A percentile compares a stretch with the other conserved stretches of the same genome.
Evolutionary conservation across 1,140 invertebrate genomes (phyloP).

Genomic region (Diuraphis noxia): DNA sequence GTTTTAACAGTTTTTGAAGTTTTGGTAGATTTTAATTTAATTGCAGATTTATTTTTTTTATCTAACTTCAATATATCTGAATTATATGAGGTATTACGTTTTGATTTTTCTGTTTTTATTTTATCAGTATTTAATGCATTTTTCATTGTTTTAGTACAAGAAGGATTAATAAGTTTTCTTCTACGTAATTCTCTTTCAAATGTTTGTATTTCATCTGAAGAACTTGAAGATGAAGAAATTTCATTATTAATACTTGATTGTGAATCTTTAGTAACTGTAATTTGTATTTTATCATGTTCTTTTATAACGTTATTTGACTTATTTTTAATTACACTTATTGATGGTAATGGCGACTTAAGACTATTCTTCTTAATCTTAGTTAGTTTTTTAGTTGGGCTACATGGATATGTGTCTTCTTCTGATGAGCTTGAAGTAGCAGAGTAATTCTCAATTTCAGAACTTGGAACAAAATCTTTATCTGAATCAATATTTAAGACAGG

Average conservation of each 20-base stretch:
- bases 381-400: background rate
- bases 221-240: background rate
- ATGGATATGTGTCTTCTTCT: background rate
- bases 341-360: background rate
- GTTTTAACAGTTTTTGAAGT: background rate
- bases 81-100: background rate
- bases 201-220: background rate
- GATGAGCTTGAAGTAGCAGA: too few species aligned
- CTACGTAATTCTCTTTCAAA: background rate
- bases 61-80: background rate
- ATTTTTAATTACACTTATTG: background rate
- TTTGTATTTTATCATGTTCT: background rate
- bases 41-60: slow-evolving; percentile 19
- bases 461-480: background rate
- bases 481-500: background rate
- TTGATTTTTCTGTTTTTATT: background rate
- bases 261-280: background rate
- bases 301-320: background rate
- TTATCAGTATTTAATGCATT: background rate
- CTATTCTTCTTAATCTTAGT: background rate
- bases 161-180: background rate
- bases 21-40: background rate
- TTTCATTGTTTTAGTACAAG: background rate
- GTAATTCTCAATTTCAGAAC: background rate
- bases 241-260: background rate